Conservation (phyloP, 23 tunicate genomes). For the Halocynthia aurantium region DNA sequence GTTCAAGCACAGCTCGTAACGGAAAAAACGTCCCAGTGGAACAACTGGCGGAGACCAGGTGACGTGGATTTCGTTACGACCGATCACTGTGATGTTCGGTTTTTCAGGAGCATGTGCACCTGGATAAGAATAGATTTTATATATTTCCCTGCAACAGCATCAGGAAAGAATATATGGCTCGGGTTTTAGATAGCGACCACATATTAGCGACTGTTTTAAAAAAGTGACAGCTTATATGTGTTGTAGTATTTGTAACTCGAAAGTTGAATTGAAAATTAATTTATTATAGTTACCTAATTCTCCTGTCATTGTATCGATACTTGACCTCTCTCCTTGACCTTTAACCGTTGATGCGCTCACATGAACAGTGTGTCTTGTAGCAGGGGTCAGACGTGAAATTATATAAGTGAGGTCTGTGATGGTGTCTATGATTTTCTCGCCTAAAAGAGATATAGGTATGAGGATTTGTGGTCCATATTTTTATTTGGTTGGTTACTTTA, state of each 20-base stretch:
- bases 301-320: constrained; percentile 31
- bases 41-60: constrained; percentile 78
- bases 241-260: background rate
- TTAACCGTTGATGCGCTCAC: constrained; percentile 61
- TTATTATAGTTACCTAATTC: constrained; percentile 50
- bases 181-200: background rate
- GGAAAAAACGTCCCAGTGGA: constrained; percentile 90
- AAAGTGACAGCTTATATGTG: background rate
- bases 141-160: background rate
- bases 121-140: background rate
- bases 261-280: background rate
- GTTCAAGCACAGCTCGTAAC: constrained; percentile 77
- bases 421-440: constrained; percentile 50
- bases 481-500: background rate
- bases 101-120: constrained; percentile 89
- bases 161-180: background rate
- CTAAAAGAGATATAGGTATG: constrained; percentile 8
- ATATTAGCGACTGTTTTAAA: background rate
- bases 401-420: constrained; percentile 48
- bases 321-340: constrained; percentile 64
- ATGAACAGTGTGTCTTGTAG: constrained; percentile 43
- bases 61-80: constrained; percentile 86
- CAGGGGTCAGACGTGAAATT: constrained; percentile 47
- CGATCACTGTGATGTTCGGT: constrained; percentile 79
- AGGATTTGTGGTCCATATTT: background rate